Conservation (phyloP, 2,888 invertebrate species). For the Tinea trinotella region DNA sequence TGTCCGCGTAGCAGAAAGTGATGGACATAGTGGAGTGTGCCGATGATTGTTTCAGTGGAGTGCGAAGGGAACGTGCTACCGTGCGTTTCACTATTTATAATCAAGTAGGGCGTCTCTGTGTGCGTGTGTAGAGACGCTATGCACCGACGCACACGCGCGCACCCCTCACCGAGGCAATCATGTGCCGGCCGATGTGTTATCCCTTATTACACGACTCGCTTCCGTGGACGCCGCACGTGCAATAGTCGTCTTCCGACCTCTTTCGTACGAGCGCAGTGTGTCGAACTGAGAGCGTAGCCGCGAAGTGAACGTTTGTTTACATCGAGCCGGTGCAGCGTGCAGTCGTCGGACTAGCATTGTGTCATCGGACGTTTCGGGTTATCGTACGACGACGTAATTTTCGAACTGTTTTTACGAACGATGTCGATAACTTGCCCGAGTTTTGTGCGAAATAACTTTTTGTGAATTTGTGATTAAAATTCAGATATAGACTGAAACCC, state of each 20-base stretch:
- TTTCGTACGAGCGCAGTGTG: background rate
- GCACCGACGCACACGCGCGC: slow-evolving; percentile 47
- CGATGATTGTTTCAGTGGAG: slow-evolving; percentile 61
- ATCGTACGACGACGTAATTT: slow-evolving; percentile 42
- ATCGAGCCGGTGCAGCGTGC: slow-evolving; percentile 14
- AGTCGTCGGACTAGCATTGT: slow-evolving; percentile 30
- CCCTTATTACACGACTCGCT: slow-evolving; percentile 68
- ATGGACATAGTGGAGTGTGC: slow-evolving; percentile 38
- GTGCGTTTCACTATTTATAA: slow-evolving; percentile 71
- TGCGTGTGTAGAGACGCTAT: slow-evolving; percentile 59
- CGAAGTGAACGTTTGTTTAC: slow-evolving; percentile 14
- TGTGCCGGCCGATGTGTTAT: slow-evolving; percentile 61
- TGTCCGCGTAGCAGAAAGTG: slow-evolving; percentile 35
- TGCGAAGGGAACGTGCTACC: slow-evolving; percentile 70
- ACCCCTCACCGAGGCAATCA: slow-evolving; percentile 61
- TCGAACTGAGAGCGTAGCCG: background rate
- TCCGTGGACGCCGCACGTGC: slow-evolving; percentile 62
- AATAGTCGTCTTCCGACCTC: slow-evolving; percentile 23
- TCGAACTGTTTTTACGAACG: slow-evolving; percentile 35
- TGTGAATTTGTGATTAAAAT: slow-evolving; percentile 50
- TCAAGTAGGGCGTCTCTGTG: slow-evolving; percentile 55
- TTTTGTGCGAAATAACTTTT: slow-evolving; percentile 50
- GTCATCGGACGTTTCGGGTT: slow-evolving; percentile 59
- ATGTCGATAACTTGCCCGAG: slow-evolving; percentile 36
- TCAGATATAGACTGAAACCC: slow-evolving; percentile 20